Base-by-base conservation (phyloP, 2,888 invertebrate genomes). In the Sepiola atlantica region DNA sequence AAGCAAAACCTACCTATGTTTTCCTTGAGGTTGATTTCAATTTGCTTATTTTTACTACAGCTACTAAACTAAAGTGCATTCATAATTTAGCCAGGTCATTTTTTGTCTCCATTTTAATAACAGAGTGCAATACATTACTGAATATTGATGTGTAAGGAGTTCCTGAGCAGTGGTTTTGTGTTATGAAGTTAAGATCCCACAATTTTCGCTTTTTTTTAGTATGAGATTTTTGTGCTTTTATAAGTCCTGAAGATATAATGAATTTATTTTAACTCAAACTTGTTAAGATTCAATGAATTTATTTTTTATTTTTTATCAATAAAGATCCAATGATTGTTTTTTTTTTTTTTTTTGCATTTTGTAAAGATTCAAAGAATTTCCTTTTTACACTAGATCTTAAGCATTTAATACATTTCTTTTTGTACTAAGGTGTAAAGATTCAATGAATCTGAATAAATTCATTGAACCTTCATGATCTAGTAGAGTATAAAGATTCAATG, bases 21-120 rank as follows among this genome's bases (percentile, higher is more conserved):
- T 77, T n/a, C 77, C 77, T 77, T 77, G 77, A 77, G 77, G 77
- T 77, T 77, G 77, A n/a, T n/a, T 77, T 77, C 77, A 10, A 77
- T 77, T 77, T n/a, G 77, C 12, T n/a, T n/a, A n/a, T 77, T 77
- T 77, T 77, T 77, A 77, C n/a, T 77, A 77, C n/a, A 77, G 77
- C 77, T n/a, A 77, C 77, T 77, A 77, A n/a, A 28, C n/a, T 77
- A 2, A 10, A n/a, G n/a, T 28, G 28, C n/a, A 12, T 77, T 77
- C 28, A n/a, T 77, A 77, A 77, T n/a, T 2, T 14, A 77, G 77
- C 77, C n/a, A 77, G 16, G 77, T n/a, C n/a, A 77, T 16, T 77
- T 61, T 61, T 61, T 2, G 45, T 45, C 45, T 45, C 45, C 10
- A 77, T 77, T 77, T 77, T 14, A 28, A 77, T 14, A n/a, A n/a